Conservation (phyloP, 2,888 invertebrate species). For the Heliothis peltigera region DNA sequence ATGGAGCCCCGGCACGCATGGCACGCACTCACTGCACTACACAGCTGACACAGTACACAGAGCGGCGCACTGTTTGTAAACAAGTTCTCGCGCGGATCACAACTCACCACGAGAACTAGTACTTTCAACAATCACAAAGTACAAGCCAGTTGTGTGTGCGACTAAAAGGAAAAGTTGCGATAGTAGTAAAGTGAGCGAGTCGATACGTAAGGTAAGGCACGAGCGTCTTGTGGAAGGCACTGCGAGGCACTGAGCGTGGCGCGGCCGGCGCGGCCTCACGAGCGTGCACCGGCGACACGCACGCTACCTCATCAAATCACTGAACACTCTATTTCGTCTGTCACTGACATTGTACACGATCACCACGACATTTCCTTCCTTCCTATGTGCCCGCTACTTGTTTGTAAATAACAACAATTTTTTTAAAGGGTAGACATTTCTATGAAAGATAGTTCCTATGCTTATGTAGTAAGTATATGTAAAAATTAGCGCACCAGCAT, state of each 20-base stretch:
- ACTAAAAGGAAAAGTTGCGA: constrained; percentile 45
- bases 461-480: too few species aligned
- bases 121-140: constrained; percentile 45
- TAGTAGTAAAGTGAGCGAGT: constrained; percentile 32
- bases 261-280: constrained; percentile 35
- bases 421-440: too few species aligned
- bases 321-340: neutral
- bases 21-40: constrained; percentile 58
- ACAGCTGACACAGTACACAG: constrained; percentile 41
- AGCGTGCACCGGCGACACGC: constrained; percentile 20
- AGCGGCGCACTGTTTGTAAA: constrained; percentile 62
- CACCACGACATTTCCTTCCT: neutral
- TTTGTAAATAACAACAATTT: too few species aligned
- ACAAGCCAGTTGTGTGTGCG: constrained; percentile 38
- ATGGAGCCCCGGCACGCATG: constrained; percentile 33
- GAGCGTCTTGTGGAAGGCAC: constrained; percentile 77
- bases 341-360: neutral
- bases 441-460: too few species aligned
- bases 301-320: constrained; percentile 1
- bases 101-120: constrained; percentile 44
- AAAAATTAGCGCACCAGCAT: too few species aligned
- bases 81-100: constrained; percentile 52
- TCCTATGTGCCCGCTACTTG: too few species aligned
- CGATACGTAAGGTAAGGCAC: constrained; percentile 69
- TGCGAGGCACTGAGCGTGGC: constrained; percentile 73